Evolutionary conservation across 1,140 invertebrate species (phyloP), one percentile per base, ranked within the genome.

Genomic region (Ceratosolen fusciceps): DNA sequence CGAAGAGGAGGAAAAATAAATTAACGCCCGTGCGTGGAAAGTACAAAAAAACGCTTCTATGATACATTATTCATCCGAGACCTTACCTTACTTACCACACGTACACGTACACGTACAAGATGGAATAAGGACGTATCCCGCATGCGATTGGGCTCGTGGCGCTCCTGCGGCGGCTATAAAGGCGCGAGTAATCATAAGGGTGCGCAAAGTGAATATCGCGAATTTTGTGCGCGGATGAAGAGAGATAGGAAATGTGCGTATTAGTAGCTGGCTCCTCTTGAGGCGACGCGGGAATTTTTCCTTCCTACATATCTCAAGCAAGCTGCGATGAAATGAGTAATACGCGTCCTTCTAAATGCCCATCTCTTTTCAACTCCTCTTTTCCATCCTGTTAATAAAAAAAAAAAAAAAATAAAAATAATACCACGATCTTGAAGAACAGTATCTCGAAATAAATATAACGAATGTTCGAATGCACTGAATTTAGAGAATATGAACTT

Each of bases 221-320:
- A 52, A 39, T 67, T 39, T 76, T 60, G 52, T 26, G n/a, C 77
- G 81, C 43, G 60, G 49, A 72, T 77, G 76, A 84, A 83, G 78
- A 43, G 81, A 65, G 80, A 74, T 75, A 65, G 70, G 78, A 83
- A 85, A 84, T 88, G 43, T n/a, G 31, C 29, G 14, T 89, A 90
- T 90, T 90, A 90, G n/a, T n/a, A n/a, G n/a, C n/a, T n/a, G n/a
- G 88, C 87, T 90, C 88, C 87, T 90, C 89, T 90, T 90, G 89
- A 90, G 88, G 56, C 39, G 80, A 80, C 81, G 80, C 58, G 52
- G 74, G 39, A 75, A 79, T 80, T 80, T 82, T 80, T 83, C 79
- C 77, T 67, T 68, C 62, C 34, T n/a, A n/a, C n/a, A n/a, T n/a
- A n/a, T n/a, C n/a, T n/a, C n/a, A n/a, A n/a, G n/a, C n/a, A n/a